A percentile compares a stretch with the other conserved stretches of the same genome.
Conservation (phyloP, 2,888 invertebrate species). For the Electrophaes corylata region DNA sequence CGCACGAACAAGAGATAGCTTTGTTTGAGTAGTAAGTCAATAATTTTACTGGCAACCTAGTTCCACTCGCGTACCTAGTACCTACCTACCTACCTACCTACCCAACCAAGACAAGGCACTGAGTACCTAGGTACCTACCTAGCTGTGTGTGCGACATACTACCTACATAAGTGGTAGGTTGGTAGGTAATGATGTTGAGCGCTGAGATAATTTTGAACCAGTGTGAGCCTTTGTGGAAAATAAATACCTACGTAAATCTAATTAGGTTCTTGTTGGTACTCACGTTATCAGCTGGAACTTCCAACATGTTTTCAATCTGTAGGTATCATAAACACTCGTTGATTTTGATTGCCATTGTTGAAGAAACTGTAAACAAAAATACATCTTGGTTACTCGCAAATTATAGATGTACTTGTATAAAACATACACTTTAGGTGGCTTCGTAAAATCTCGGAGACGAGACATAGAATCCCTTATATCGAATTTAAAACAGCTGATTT, state of each 20-base stretch:
- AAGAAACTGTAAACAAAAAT: slow-evolving; percentile 52
- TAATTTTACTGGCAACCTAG: slow-evolving; percentile 4
- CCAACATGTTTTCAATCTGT: slow-evolving; percentile 60
- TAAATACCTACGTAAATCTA: not conserved
- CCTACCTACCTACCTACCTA: too few relatives aligned
- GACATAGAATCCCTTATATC: too few relatives aligned
- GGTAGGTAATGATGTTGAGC: too few relatives aligned
- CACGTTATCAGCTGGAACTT: slow-evolving; percentile 66
- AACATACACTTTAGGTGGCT: not conserved
- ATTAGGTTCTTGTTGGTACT: slow-evolving; percentile 39
- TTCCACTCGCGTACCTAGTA: not conserved
- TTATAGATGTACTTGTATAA: too few relatives aligned
- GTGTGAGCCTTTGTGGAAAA: too few relatives aligned
- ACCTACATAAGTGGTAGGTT: too few relatives aligned
- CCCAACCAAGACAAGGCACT: not conserved
- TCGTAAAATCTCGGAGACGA: too few relatives aligned
- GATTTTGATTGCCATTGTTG: slow-evolving; percentile 44
- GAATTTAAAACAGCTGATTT: too few relatives aligned
- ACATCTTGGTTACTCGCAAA: too few relatives aligned
- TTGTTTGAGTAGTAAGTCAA: slow-evolving; percentile 35
- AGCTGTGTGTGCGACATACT: too few relatives aligned
- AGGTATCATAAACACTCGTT: slow-evolving; percentile 51
- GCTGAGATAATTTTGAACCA: not conserved
- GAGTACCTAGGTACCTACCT: too few relatives aligned
- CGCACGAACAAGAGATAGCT: slow-evolving; percentile 34